A percentile compares a stretch with the other conserved stretches of the same genome.
Evolutionary conservation across 2,797 vertebrate genomes (phyloP).

Genomic region (Tinamus major): DNA sequence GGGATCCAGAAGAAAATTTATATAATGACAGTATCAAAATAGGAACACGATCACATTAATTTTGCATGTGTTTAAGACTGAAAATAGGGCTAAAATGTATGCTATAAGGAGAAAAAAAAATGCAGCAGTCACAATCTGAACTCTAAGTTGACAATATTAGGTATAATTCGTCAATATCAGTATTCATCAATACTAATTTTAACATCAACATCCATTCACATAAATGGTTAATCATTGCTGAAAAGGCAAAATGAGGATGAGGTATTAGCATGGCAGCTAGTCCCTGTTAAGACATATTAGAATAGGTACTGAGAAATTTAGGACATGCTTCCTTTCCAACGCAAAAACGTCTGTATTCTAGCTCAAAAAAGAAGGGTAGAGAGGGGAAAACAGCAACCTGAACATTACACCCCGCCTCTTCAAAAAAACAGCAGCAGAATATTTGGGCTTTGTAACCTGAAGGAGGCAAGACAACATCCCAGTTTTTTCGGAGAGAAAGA

Average conservation of each 20-base stretch:
- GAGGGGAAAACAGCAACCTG: background rate
- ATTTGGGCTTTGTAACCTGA: background rate
- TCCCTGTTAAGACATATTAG: background rate
- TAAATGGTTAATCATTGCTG: background rate
- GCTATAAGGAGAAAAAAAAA: background rate
- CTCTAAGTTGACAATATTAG: background rate
- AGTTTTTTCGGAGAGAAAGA: background rate
- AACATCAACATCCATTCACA: background rate
- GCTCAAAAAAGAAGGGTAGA: background rate
- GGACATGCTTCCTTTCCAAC: background rate
- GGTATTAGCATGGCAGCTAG: background rate
- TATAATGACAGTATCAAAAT: background rate
- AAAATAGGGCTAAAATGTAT: background rate
- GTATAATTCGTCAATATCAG: too few relatives aligned
- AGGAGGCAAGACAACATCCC: background rate
- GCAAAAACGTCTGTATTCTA: background rate
- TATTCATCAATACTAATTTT: background rate
- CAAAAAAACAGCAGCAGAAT: background rate
- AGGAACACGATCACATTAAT: accelerated
- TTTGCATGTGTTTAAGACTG: background rate
- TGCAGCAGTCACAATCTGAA: background rate
- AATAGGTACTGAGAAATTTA: background rate
- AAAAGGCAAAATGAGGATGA: background rate
- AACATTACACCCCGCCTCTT: background rate
- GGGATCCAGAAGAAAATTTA: background rate